Percentiles rank a stretch among this genome's conserved stretches.
Conservation (phyloP, 1,140 invertebrate genomes). For the Caenorhabditis briggsae region DNA sequence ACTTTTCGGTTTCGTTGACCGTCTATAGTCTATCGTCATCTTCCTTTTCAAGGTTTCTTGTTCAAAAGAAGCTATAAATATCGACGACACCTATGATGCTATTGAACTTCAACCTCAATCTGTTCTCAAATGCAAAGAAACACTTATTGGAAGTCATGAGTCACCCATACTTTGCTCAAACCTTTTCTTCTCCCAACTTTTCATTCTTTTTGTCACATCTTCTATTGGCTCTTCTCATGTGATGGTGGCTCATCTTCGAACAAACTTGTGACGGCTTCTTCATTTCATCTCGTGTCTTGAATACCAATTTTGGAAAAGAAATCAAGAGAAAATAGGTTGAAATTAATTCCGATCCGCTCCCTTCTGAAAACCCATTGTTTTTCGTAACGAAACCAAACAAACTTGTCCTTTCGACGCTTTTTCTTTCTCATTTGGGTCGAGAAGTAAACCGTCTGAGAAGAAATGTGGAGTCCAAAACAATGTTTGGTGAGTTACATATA, state of each 20-base stretch:
- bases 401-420: conserved; percentile 6
- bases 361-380: not conserved
- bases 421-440: not conserved
- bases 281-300: conserved; percentile 27
- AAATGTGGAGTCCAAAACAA: conserved; percentile 49
- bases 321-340: conserved; percentile 25
- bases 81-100: too few species aligned
- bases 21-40: too few species aligned
- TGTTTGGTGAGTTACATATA: conserved; percentile 32
- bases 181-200: not conserved
- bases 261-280: conserved; percentile 6
- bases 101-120: not conserved
- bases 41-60: too few species aligned
- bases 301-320: conserved; percentile 34
- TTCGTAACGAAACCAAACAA: not conserved
- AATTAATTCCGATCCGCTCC: conserved; percentile 21
- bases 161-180: too few species aligned
- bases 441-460: not conserved
- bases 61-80: too few species aligned
- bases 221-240: conserved; percentile 5
- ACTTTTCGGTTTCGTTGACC: too few species aligned
- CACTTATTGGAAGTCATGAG: not conserved
- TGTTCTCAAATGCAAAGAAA: not conserved
- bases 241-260: conserved; percentile 30
- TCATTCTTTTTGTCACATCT: not conserved